Conservation (phyloP, 2,113 vertebrate species). For the Motacilla alba region DNA sequence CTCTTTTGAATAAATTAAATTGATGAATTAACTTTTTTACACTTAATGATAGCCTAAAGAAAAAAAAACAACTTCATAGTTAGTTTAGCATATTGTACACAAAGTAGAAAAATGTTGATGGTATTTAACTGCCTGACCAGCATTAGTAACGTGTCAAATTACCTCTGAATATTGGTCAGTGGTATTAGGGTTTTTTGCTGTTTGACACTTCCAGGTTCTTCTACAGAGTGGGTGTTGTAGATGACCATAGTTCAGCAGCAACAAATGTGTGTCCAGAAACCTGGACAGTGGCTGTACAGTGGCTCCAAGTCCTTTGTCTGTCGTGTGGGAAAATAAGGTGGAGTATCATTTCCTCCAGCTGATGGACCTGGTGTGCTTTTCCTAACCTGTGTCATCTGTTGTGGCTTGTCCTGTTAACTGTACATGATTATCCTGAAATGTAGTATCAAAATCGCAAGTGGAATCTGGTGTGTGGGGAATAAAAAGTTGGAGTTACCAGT, state of each 20-base stretch:
- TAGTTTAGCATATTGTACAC: background rate
- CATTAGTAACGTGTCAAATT: background rate
- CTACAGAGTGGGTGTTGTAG: background rate
- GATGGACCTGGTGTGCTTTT: background rate
- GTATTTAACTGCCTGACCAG: background rate
- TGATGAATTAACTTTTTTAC: background rate
- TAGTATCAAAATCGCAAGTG: background rate
- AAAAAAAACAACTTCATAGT: background rate
- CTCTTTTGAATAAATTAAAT: background rate
- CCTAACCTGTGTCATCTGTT: background rate
- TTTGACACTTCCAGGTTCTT: background rate
- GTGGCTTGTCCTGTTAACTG: background rate
- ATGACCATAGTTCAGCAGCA: rapidly evolving
- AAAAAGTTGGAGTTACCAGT: background rate
- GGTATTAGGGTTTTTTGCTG: background rate
- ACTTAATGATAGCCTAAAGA: background rate
- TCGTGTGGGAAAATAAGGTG: background rate
- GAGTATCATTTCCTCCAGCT: background rate
- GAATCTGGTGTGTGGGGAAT: background rate
- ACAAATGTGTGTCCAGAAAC: background rate
- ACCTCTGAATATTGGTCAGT: background rate
- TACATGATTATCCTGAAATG: background rate
- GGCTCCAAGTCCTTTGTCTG: background rate
- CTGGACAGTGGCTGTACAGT: too few relatives aligned
- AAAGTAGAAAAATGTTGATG: background rate